A percentile compares a stretch with the other conserved stretches of the same genome.
phyloP scores from a whole-genome alignment of 2,797 vertebrate genomes.

The Scomberomorus guttatus region DNA sequence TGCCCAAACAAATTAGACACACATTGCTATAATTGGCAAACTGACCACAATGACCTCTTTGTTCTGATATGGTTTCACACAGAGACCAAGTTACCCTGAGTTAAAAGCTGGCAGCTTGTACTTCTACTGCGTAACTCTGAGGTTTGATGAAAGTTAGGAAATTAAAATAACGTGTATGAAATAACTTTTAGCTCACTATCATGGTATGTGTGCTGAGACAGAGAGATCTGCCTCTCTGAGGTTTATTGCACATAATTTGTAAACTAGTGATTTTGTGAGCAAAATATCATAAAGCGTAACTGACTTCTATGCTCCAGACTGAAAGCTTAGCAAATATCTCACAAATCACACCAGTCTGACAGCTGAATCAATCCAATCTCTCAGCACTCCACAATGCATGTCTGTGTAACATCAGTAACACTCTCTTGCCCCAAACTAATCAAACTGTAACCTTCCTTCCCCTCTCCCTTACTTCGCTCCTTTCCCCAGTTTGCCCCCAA shows the following conservation, averaged over 20 bases:
- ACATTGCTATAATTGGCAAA: conserved; percentile 24
- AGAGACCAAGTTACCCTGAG: conserved; percentile 2
- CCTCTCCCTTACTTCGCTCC: conserved; percentile 40
- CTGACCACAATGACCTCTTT: conserved; percentile 38
- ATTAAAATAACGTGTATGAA: background rate
- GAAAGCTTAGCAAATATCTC: conserved; percentile 22
- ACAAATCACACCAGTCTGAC: conserved; percentile 35
- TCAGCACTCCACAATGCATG: conserved; percentile 30
- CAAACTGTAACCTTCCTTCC: conserved; percentile 51
- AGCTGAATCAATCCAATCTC: conserved; percentile 39
- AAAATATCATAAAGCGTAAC: conserved; percentile 6
- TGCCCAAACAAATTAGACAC: conserved; percentile 13
- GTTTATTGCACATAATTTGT: background rate
- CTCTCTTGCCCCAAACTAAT: conserved; percentile 52
- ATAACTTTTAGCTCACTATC: background rate
- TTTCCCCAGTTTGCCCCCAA: conserved; percentile 51
- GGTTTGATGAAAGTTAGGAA: background rate
- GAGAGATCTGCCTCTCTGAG: background rate
- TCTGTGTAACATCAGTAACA: conserved; percentile 61
- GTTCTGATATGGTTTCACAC: conserved; percentile 28
- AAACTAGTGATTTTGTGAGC: background rate
- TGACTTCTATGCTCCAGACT: conserved; percentile 4
- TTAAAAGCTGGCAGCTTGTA: conserved; percentile 7
- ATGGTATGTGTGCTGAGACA: background rate
- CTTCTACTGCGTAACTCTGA: background rate